phyloP scores from a whole-genome alignment of 2,797 vertebrate genomes.

The Aulostomus chinensis region DNA sequence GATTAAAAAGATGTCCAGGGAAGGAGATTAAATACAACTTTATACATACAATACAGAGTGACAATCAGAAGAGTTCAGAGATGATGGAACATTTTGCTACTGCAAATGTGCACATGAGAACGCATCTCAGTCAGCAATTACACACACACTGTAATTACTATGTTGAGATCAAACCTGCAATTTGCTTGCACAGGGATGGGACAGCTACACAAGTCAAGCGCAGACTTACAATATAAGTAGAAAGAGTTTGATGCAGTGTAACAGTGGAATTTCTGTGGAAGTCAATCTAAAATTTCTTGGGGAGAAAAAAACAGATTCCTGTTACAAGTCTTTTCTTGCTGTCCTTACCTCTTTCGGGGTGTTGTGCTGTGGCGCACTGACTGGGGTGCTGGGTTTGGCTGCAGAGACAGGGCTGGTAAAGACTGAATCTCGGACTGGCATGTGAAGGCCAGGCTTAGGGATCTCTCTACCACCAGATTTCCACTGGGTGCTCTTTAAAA shows the following conservation, averaged over 20 bases:
- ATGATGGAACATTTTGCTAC: too few relatives aligned
- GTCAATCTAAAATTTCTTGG: too few relatives aligned
- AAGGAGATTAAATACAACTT: too few relatives aligned
- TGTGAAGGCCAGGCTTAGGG: slow-evolving; percentile 90
- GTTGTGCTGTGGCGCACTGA: slow-evolving; percentile 86
- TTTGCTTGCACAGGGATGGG: slow-evolving; percentile 16
- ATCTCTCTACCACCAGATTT: slow-evolving; percentile 92
- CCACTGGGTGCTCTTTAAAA: slow-evolving; percentile 82
- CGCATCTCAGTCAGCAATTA: slow-evolving; percentile 16
- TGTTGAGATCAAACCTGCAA: slow-evolving; percentile 41
- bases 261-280: background rate
- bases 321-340: background rate
- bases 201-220: background rate
- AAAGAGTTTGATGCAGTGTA: background rate
- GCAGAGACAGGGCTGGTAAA: slow-evolving; percentile 97
- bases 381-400: slow-evolving; percentile 92
- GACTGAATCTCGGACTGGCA: slow-evolving; percentile 92
- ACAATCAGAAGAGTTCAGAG: too few relatives aligned
- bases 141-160: slow-evolving; percentile 34
- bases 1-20: too few relatives aligned
- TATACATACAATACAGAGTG: too few relatives aligned
- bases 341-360: slow-evolving; percentile 92
- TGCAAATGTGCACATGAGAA: slow-evolving; percentile 4
- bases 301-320: too few relatives aligned
- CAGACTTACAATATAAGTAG: background rate